A percentile compares a stretch with the other conserved stretches of the same genome.
phyloP scores from a whole-genome alignment of 53 echinoderm and acorn worm species.

The Temnopleurus reevesii region DNA sequence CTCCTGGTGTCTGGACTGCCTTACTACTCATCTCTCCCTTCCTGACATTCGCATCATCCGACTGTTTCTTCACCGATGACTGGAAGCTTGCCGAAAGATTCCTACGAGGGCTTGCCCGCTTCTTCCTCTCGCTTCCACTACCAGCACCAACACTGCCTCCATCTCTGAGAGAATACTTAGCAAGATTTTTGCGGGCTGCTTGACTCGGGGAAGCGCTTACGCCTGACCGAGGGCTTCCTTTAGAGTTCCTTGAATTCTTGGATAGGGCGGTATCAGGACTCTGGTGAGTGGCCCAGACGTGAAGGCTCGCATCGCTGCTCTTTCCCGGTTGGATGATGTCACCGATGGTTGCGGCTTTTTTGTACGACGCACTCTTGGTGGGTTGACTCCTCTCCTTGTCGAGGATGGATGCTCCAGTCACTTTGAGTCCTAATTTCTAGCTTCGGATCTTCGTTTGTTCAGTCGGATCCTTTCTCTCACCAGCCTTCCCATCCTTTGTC shows the following conservation, averaged over 20 bases:
- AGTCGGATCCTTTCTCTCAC: background rate
- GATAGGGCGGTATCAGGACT: background rate
- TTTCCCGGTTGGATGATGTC: conserved; percentile 37
- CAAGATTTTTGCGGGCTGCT: conserved; percentile 64
- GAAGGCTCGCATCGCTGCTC: conserved; percentile 65
- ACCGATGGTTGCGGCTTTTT: conserved; percentile 13
- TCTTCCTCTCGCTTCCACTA: conserved; percentile 36
- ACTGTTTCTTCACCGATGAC: background rate
- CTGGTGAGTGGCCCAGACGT: conserved; percentile 67
- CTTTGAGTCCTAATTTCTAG: background rate
- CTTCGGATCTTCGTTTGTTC: background rate
- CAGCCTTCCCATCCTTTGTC: background rate
- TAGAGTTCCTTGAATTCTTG: background rate
- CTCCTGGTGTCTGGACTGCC: conserved; percentile 34
- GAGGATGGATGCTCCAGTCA: background rate
- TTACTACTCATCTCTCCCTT: conserved; percentile 31
- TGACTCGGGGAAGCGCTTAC: conserved; percentile 35
- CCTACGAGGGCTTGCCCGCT: conserved; percentile 52
- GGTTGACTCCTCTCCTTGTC: background rate
- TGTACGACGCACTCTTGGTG: background rate
- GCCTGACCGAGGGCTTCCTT: conserved; percentile 21
- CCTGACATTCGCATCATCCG: background rate
- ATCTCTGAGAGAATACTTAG: conserved; percentile 54
- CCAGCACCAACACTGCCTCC: background rate
- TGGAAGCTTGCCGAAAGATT: conserved; percentile 44